Conservation (phyloP, 2,113 vertebrate genomes). For the Erythrocercus mccallii region DNA sequence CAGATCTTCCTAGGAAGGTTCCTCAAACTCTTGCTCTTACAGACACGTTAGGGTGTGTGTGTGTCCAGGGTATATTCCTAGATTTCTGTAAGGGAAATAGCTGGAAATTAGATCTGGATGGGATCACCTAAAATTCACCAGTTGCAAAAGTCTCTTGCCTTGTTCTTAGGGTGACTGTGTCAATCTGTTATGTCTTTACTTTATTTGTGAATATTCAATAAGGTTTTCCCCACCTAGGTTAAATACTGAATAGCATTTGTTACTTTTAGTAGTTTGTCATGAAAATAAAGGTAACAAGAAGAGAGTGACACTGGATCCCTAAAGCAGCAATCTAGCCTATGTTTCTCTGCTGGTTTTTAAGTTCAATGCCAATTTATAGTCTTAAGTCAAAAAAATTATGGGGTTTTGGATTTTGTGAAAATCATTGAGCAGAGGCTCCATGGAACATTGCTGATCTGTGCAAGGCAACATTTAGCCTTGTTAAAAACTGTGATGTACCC, state of each 20-base stretch:
- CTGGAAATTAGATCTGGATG: background rate
- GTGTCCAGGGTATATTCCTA: background rate
- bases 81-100: background rate
- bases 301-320: background rate
- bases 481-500: background rate
- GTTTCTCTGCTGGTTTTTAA: background rate
- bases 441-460: background rate
- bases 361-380: background rate
- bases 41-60: accelerated
- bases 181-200: background rate
- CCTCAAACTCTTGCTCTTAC: background rate
- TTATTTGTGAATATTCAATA: background rate
- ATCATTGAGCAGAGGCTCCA: background rate
- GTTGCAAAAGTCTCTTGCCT: background rate
- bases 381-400: background rate
- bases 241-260: background rate
- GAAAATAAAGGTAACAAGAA: background rate
- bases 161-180: background rate
- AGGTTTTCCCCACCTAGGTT: background rate
- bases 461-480: background rate
- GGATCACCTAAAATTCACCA: background rate
- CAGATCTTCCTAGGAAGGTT: background rate
- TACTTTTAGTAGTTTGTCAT: background rate
- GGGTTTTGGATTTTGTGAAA: background rate
- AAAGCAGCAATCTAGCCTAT: background rate